Evolutionary conservation across 2,888 invertebrate genomes (phyloP), one percentile per base, ranked within the genome.

Genomic region (Subacronicta megacephala): DNA sequence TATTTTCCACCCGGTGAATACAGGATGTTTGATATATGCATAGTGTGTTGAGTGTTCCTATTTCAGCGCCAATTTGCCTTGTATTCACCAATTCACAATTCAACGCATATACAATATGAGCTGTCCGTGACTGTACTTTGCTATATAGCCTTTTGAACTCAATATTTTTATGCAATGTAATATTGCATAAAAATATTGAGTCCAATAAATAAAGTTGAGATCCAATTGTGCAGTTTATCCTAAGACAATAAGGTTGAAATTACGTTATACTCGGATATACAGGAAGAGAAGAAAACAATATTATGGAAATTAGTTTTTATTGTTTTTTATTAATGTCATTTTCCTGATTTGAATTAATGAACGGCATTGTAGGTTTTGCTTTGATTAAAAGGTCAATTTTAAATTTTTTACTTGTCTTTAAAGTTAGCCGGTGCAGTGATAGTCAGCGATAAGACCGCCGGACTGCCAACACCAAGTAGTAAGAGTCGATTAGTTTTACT

Each of bases 221-320:
- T n/a, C n/a, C n/a, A n/a, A 56, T 29, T 37, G 17, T 44, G 6
- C 17, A 35, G 46, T 53, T 16, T 66, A 33, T 18, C 0, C 1
- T 9, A 1, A 7, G 1, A 1, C 0, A 0, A 1, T 44, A 60
- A 16, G 29, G 36, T 15, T n/a, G 12, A 36, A 6, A 40, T 47
- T 61, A 1, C 15, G 4, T 20, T 43, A 35, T 9, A 33, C 36
- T 44, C 18, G 3, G 23, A 43, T 36, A 54, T 20, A 16, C 43
- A 53, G 36, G 18, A 41, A 53, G 31, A 15, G 18, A 50, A 59
- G 55, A 62, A 62, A 62, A 72, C 49, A 55, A 55, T 52, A 71
- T 75, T 52, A 71, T 75, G 60, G 46, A 74, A 70, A 70, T 70
- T 57, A 50, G 65, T 60, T 64, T 69, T 70, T 56, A 56, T 56